A percentile compares a stretch with the other conserved stretches of the same genome.
Conservation (phyloP, 2,888 invertebrate species). For the Choristoneura rosaceana region DNA sequence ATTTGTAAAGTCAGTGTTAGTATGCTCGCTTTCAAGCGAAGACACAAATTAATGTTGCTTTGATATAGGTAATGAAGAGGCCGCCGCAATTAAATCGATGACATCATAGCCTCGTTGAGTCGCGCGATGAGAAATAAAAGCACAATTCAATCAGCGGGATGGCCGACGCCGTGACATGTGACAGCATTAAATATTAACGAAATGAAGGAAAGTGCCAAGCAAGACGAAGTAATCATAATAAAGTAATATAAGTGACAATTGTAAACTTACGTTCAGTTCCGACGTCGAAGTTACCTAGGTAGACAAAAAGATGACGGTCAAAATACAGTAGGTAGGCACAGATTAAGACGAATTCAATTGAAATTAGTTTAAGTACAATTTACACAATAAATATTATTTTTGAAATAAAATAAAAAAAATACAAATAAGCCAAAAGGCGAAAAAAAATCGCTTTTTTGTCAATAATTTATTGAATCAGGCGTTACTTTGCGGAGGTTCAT, state of each 20-base stretch:
- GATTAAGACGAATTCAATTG: neutral
- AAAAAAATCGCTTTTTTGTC: no score
- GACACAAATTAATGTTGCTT: slow-evolving; percentile 66
- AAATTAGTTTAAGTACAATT: neutral
- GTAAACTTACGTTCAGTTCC: slow-evolving; percentile 40
- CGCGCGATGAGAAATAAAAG: slow-evolving; percentile 75
- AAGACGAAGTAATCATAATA: neutral
- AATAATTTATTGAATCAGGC: no score
- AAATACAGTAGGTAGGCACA: slow-evolving; percentile 6
- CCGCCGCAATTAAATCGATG: slow-evolving; percentile 79
- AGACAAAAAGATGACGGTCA: slow-evolving; percentile 36
- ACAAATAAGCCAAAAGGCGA: no score
- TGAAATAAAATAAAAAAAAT: no score
- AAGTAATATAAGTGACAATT: slow-evolving; percentile 10
- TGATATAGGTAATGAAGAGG: slow-evolving; percentile 73
- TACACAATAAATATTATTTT: neutral
- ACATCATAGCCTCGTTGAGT: slow-evolving; percentile 73
- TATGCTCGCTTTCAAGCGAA: slow-evolving; percentile 56
- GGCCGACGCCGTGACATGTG: slow-evolving; percentile 49
- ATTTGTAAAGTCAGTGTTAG: slow-evolving; percentile 53
- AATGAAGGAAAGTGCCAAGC: neutral
- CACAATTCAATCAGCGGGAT: slow-evolving; percentile 73
- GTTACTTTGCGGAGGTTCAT: no score
- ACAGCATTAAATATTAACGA: slow-evolving; percentile 41
- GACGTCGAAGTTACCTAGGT: slow-evolving; percentile 42